Conservation (phyloP, 2,797 vertebrate genomes). For the Glossophaga mutica region DNA sequence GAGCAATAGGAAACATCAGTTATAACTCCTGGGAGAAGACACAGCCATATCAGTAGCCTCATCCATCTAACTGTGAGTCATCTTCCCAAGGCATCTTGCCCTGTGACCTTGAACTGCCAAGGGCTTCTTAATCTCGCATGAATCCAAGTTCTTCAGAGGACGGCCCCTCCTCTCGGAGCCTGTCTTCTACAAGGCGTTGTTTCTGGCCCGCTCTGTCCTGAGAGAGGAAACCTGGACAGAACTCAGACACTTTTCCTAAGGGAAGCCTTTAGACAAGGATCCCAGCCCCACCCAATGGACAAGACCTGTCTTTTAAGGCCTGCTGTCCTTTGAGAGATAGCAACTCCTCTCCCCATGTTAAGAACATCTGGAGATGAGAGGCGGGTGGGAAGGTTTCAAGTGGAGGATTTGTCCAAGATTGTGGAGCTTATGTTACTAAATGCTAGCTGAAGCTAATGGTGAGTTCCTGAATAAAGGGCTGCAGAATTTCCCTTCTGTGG, state of each 20-base stretch:
- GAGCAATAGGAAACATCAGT: slow-evolving; percentile 68
- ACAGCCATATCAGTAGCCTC: slow-evolving; percentile 76
- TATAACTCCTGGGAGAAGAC: slow-evolving; percentile 73
- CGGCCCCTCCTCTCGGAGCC: neutral
- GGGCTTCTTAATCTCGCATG: slow-evolving; percentile 52
- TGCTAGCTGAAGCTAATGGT: slow-evolving; percentile 66
- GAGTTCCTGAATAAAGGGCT: slow-evolving; percentile 64
- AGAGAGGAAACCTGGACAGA: slow-evolving; percentile 52
- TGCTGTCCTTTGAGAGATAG: slow-evolving; percentile 44
- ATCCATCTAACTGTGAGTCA: slow-evolving; percentile 70
- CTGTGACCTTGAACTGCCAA: slow-evolving; percentile 71
- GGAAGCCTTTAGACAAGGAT: slow-evolving; percentile 37
- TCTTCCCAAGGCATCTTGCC: slow-evolving; percentile 69
- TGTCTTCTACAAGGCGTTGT: slow-evolving; percentile 45
- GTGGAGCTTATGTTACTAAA: slow-evolving; percentile 39
- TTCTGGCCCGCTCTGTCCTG: slow-evolving; percentile 29
- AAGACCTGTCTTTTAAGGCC: slow-evolving; percentile 32
- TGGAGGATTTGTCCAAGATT: slow-evolving; percentile 72
- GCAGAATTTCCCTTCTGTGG: slow-evolving; percentile 65
- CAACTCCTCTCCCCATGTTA: slow-evolving; percentile 38
- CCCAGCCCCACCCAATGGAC: slow-evolving; percentile 47
- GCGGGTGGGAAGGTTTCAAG: slow-evolving; percentile 56
- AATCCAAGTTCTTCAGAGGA: slow-evolving; percentile 43
- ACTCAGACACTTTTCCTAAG: slow-evolving; percentile 52
- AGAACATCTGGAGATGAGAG: slow-evolving; percentile 64